Evolutionary conservation across 2,797 vertebrate species (phyloP).

Genomic region (Ispidina picta): DNA sequence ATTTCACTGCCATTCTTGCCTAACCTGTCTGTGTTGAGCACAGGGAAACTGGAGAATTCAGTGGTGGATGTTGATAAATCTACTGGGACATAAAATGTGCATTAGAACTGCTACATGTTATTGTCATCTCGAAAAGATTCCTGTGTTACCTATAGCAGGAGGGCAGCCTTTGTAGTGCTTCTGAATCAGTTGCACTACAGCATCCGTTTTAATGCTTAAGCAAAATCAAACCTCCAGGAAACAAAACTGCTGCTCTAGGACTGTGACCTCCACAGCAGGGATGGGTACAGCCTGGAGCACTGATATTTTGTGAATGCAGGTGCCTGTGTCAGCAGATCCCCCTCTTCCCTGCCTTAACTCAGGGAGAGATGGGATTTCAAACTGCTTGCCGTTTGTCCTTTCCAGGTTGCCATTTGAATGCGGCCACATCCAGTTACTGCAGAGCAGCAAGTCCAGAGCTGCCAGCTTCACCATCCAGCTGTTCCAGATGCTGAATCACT

Average conservation of each 20-base stretch:
- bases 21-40: not conserved
- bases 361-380: not conserved
- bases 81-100: not conserved
- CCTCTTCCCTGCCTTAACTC: not conserved
- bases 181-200: rapidly evolving
- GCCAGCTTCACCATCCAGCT: conserved; percentile 83
- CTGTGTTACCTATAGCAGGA: rapidly evolving
- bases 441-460: conserved; percentile 66
- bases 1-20: not conserved
- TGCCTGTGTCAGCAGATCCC: not conserved
- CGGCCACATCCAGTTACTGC: conserved; percentile 73
- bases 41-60: rapidly evolving
- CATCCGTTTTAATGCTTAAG: not conserved
- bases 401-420: conserved; percentile 63
- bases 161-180: not conserved
- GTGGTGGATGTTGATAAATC: not conserved
- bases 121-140: not conserved
- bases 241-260: not conserved
- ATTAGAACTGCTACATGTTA: rapidly evolving
- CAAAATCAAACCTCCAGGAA: not conserved
- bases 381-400: not conserved
- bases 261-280: not conserved
- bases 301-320: rapidly evolving
- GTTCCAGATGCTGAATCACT: conserved; percentile 87
- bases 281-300: rapidly evolving